Evolutionary conservation across 2,888 invertebrate genomes (phyloP), one percentile per base, ranked within the genome.

Genomic region (Lathronympha strigana): DNA sequence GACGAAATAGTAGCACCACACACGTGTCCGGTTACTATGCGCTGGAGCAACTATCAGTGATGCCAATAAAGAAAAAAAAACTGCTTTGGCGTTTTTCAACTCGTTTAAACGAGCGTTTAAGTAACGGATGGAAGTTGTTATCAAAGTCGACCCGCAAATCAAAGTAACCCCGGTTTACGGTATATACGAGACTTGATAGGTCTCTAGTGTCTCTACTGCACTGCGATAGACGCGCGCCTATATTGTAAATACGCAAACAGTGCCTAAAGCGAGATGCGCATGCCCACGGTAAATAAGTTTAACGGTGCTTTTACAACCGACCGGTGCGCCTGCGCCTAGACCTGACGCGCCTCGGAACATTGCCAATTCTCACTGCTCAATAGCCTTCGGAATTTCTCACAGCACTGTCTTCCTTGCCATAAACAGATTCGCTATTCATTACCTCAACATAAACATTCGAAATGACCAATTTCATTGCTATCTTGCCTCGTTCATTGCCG

Each of bases 281-380:
- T 90, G 90, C 83, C 85, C 90, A 84, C 88, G 84, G 90, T 87
- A 89, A 90, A 91, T 88, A 88, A 87, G 88, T 85, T 78, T 90
- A 92, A 91, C 91, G 91, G 91, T 80, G 75, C 77, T 85, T 92
- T 90, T 90, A 91, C 88, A 87, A 84, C 90, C 87, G 82, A 81
- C 76, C 71, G 63, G 63, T 82, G 81, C 81, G 25, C 33, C 11
- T 21, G 82, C 81, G 80, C 81, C 66, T 61, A 61, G 54, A 47
- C 40, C 38, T 23, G 78, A 81, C 76, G 76, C 78, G 82, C 81
- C 84, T 88, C 87, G 87, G 87, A 88, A 84, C 89, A 79, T 89
- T 90, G 90, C 89, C 90, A 92, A 90, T 90, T 90, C 86, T 87
- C 85, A 89, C 87, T 86, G 84, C 89, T 86, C 85, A 86, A 68